phyloP scores from a whole-genome alignment of 2,113 vertebrate genomes.

The Ptyas mucosa region DNA sequence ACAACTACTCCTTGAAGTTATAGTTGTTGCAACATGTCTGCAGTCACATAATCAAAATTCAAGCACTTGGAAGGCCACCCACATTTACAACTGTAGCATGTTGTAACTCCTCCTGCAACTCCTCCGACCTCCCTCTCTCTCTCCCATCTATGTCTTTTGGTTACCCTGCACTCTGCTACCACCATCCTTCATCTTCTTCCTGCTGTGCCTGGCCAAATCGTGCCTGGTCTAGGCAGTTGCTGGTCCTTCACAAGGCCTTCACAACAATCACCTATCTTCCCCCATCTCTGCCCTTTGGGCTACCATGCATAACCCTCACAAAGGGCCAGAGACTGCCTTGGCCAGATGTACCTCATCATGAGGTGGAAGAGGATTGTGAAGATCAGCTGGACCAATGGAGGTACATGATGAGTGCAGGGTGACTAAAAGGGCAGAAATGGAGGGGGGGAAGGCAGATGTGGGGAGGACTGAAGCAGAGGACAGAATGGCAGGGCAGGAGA shows the following conservation, averaged over 20 bases:
- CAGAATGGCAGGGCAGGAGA: neutral
- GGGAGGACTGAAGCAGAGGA: neutral
- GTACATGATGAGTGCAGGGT: neutral
- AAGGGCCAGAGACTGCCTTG: neutral
- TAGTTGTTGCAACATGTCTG: neutral
- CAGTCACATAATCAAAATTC: neutral
- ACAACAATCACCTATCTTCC: neutral
- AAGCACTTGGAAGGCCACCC: neutral
- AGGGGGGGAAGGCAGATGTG: neutral
- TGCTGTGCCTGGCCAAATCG: neutral
- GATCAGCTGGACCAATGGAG: neutral
- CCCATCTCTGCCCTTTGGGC: neutral
- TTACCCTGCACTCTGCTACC: neutral
- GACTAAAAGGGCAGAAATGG: neutral
- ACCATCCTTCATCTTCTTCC: neutral
- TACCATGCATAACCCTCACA: neutral
- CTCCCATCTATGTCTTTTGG: neutral
- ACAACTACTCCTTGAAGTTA: neutral
- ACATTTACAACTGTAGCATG: neutral
- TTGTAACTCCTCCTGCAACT: no score
- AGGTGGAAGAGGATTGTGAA: neutral
- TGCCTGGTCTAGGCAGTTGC: neutral
- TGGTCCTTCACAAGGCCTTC: neutral
- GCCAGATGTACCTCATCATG: neutral
- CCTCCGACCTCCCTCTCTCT: neutral